Evolutionary conservation across 2,888 invertebrate genomes (phyloP), one percentile per base, ranked within the genome.

Genomic region (Rhorus exstirpatorius): DNA sequence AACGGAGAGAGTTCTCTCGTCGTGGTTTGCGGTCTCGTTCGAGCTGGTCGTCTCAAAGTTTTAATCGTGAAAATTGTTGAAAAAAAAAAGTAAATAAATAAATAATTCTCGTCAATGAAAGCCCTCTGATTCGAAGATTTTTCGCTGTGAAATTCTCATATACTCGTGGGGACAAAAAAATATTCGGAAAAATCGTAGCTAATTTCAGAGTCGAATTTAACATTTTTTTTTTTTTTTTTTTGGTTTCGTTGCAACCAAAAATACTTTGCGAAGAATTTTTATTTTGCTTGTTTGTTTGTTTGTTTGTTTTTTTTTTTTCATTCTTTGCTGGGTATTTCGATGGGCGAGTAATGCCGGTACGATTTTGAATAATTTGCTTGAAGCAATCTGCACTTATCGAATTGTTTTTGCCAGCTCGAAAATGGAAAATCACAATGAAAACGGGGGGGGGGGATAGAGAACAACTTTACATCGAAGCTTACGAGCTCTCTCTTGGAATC

Each of bases 401-500:
- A 75, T 75, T 46, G 67, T 67, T 58, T 67, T 58, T 58, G 49
- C 70, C 79, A 41, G 67, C 79, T 79, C 70, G 79, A 67, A 51
- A 77, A 58, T 60, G 38, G 17, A 55, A 53, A 41, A 38, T 61
- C 75, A 75, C 55, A 70, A 63, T 61, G 35, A 75, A 63, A 53
- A n/a, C 35, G 1, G 6, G 53, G 31, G 19, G 41, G 10, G n/a
- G 14, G 21, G 21, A 44, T 12, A 17, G 26, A 35, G 1, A 38
- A 26, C 10, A 77, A 8, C 14, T 65, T 38, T 41, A 46, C 67
- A 67, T 74, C 77, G 35, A 72, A 68, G 53, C 68, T 31, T 44
- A 70, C 70, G 61, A 70, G 53, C 35, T 74, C 67, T 82, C 70
- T 76, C 79, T 81, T 71, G 70, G 53, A 76, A 63, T 68, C 74